phyloP scores from a whole-genome alignment of 2,113 vertebrate genomes.

The Trogon surrucura region DNA sequence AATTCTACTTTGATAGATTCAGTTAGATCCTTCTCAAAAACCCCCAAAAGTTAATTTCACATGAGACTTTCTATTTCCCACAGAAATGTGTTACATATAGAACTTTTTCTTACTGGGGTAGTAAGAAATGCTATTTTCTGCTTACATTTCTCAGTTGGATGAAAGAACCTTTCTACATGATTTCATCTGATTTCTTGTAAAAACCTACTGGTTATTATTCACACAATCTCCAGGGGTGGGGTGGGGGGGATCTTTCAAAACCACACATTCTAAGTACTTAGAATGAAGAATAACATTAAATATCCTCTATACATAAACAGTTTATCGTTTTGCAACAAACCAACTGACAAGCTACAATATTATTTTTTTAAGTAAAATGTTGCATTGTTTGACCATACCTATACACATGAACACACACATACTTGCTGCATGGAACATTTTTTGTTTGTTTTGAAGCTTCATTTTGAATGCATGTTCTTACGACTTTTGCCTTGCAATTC shows the following conservation, averaged over 20 bases:
- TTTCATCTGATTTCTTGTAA: neutral
- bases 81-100: neutral
- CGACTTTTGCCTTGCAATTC: neutral
- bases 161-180: neutral
- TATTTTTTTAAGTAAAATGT: neutral
- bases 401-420: neutral
- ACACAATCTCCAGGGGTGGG: neutral
- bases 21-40: neutral
- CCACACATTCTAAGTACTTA: neutral
- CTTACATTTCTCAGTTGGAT: neutral
- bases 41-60: neutral
- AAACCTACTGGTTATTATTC: neutral
- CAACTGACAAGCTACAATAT: neutral
- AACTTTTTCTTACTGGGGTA: neutral
- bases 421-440: neutral
- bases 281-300: neutral
- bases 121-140: neutral
- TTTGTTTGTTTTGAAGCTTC: neutral
- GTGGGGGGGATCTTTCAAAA: neutral
- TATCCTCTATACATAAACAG: neutral
- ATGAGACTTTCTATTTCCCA: neutral
- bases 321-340: neutral
- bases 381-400: neutral
- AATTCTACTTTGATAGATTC: neutral
- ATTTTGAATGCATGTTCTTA: neutral